A percentile compares a stretch with the other conserved stretches of the same genome.
Evolutionary conservation across 1,140 invertebrate genomes (phyloP).

Genomic region (Cydia strobilella): DNA sequence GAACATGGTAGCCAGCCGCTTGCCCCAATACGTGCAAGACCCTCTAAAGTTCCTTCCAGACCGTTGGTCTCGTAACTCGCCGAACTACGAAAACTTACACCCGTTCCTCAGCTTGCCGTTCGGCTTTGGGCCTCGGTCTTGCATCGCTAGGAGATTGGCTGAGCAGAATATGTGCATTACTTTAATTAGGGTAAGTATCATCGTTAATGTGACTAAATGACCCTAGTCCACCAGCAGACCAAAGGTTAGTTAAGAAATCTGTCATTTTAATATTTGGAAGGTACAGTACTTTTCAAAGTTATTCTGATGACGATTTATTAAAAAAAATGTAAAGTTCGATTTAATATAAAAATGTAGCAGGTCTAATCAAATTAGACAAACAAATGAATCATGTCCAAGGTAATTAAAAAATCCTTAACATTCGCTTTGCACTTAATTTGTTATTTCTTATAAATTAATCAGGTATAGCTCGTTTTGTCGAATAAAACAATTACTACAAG

Average conservation of each 20-base stretch:
- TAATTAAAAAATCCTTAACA: background rate
- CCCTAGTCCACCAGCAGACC: too few species aligned
- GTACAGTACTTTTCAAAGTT: too few species aligned
- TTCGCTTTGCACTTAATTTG: background rate
- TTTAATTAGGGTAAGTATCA: constrained; percentile 90
- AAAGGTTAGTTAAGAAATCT: too few species aligned
- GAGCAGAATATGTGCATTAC: constrained; percentile 93
- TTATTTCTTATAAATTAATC: background rate
- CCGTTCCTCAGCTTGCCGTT: constrained; percentile 93
- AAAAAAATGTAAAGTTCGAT: too few species aligned
- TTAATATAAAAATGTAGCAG: too few species aligned
- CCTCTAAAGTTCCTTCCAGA: constrained; percentile 88
- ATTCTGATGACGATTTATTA: too few species aligned
- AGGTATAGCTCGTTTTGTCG: background rate
- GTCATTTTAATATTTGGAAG: too few species aligned
- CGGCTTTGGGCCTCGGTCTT: constrained; percentile 92
- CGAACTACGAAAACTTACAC: constrained; percentile 81
- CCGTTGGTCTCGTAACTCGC: constrained; percentile 84
- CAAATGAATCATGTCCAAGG: background rate
- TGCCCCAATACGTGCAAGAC: constrained; percentile 85
- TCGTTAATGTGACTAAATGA: too few species aligned
- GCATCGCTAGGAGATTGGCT: constrained; percentile 92
- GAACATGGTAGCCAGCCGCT: constrained; percentile 89
- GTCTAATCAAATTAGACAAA: background rate
- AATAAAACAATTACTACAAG: background rate